These are phyloP conservation scores for Cirrhinus mrigala DNA, from an alignment of 2,797 vertebrate genomes.

Conservation along the genomic window DNA sequence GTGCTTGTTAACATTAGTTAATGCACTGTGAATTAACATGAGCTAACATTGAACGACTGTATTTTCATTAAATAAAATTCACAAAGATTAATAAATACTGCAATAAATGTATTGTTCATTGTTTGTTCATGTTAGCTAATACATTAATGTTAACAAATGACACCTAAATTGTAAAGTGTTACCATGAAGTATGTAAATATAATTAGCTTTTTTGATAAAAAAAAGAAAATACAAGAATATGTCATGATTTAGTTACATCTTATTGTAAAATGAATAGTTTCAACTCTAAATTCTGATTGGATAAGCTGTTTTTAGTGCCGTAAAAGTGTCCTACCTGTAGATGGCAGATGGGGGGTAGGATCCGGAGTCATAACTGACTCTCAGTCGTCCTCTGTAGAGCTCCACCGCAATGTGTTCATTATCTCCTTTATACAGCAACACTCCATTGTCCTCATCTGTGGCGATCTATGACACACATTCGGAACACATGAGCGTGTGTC, in stretches of 20 bases:
- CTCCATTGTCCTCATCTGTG: slow-evolving; percentile 95
- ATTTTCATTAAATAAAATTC: too few species aligned
- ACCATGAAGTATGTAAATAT: not conserved
- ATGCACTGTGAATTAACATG: too few species aligned
- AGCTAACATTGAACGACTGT: too few species aligned
- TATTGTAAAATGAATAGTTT: not conserved
- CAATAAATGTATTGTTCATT: too few species aligned
- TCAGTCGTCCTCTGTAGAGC: slow-evolving; percentile 92
- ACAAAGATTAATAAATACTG: too few species aligned
- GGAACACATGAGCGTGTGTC: slow-evolving; percentile 9
- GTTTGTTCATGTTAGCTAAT: too few species aligned
- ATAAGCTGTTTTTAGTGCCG: not conserved
- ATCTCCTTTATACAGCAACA: slow-evolving; percentile 94
- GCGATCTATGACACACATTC: slow-evolving; percentile 83
- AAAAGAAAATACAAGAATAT: not conserved
- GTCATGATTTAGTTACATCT: not conserved
- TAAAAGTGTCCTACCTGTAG: slow-evolving; percentile 88
- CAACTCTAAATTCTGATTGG: not conserved
- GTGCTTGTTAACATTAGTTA: too few species aligned
- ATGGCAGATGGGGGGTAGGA: slow-evolving; percentile 93
- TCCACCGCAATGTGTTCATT: slow-evolving; percentile 94
- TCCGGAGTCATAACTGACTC: slow-evolving; percentile 95
- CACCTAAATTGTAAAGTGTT: too few species aligned
- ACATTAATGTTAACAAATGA: too few species aligned
- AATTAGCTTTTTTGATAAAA: not conserved